phyloP scores from a whole-genome alignment of 2,797 vertebrate genomes.

The Octomys mimax region DNA sequence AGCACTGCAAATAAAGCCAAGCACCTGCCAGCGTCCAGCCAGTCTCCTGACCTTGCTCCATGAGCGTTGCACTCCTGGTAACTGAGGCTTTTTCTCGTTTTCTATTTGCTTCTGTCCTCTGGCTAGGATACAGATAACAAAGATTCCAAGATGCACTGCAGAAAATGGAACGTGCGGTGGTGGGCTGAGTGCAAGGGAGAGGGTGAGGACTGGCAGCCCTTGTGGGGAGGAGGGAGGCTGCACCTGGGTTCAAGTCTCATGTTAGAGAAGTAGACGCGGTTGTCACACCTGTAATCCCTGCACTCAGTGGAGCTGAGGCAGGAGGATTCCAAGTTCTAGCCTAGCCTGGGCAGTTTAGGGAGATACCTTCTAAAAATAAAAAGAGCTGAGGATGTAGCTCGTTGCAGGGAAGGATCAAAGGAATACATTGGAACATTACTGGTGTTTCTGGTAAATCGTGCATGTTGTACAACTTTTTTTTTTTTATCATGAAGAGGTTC shows the following conservation, averaged over 20 bases:
- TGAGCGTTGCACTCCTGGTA: background rate
- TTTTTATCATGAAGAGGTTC: background rate
- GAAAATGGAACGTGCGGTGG: background rate
- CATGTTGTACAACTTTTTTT: background rate
- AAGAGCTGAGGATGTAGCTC: background rate
- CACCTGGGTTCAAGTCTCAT: background rate
- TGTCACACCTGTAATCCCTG: background rate
- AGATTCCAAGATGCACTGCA: background rate
- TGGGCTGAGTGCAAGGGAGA: fast-evolving
- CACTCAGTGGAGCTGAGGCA: background rate
- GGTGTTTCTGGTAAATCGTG: background rate
- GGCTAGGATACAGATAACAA: background rate
- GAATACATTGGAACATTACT: background rate
- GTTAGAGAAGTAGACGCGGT: background rate
- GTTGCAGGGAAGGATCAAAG: background rate
- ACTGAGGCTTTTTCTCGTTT: fast-evolving
- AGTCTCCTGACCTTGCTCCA: background rate
- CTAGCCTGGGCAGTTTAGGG: background rate
- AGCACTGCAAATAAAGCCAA: slow-evolving; percentile 69
- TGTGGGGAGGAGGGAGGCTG: background rate
- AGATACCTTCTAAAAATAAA: background rate
- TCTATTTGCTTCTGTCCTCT: background rate
- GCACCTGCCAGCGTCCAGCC: background rate
- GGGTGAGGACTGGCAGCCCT: fast-evolving
- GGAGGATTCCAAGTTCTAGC: background rate